Conservation (phyloP, 2,113 vertebrate genomes). For the Nesogale talazaci region DNA sequence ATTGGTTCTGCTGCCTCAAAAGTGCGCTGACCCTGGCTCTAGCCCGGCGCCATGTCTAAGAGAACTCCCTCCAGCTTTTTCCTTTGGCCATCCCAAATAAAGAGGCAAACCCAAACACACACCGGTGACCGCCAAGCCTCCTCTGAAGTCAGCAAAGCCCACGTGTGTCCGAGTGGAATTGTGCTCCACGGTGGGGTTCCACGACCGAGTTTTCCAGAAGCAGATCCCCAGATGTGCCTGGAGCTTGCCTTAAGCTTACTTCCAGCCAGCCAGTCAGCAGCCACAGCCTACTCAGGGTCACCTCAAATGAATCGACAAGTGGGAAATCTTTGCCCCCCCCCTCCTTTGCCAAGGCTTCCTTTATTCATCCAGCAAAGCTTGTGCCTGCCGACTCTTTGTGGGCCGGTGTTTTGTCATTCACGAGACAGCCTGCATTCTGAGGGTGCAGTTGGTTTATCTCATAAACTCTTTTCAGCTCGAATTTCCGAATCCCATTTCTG, state of each 20-base stretch:
- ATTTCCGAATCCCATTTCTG: conserved; percentile 38
- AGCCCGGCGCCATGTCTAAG: background rate
- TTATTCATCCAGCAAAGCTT: background rate
- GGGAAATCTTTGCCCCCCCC: background rate
- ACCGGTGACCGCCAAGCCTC: background rate
- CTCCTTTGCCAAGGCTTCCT: background rate
- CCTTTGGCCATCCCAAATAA: background rate
- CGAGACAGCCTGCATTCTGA: background rate
- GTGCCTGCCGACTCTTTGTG: background rate
- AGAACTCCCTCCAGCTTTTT: background rate
- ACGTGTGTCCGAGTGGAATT: background rate
- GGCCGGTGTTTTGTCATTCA: background rate
- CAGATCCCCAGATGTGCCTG: background rate
- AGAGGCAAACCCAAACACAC: background rate
- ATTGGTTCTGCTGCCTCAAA: no score
- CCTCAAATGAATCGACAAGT: background rate
- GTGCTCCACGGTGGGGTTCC: background rate
- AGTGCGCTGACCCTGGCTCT: no score
- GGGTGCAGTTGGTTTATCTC: background rate
- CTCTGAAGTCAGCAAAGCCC: background rate
- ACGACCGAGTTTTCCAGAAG: background rate
- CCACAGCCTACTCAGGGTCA: background rate
- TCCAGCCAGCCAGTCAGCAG: background rate
- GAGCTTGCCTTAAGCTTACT: background rate
- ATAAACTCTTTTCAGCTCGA: background rate